phyloP scores from a whole-genome alignment of 2,113 vertebrate species.

The Promerops cafer region DNA sequence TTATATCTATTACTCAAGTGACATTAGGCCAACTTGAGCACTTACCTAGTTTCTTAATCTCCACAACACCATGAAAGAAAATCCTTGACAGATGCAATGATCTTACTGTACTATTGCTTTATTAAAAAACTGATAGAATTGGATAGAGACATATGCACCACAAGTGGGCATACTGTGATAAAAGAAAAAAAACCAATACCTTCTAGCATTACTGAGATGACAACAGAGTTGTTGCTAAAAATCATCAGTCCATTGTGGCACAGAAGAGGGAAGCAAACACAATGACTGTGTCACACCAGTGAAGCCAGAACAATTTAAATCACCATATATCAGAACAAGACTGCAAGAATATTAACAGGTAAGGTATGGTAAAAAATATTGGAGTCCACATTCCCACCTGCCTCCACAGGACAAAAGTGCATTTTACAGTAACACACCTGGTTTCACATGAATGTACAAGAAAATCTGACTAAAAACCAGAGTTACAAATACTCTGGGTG shows the following conservation, averaged over 20 bases:
- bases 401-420: neutral
- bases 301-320: neutral
- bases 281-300: rapidly evolving
- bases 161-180: neutral
- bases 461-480: neutral
- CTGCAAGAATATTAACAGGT: neutral
- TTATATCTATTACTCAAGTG: neutral
- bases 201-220: neutral
- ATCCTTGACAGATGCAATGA: neutral
- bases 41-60: neutral
- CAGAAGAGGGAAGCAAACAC: neutral
- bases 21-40: neutral
- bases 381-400: neutral
- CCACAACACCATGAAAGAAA: neutral
- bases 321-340: rapidly evolving
- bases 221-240: neutral
- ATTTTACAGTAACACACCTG: neutral
- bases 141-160: neutral
- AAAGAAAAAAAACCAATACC: neutral
- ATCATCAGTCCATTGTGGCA: neutral
- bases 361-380: neutral
- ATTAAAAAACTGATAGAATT: neutral
- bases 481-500: neutral
- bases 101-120: neutral
- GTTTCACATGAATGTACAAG: neutral